Evolutionary conservation across 2,797 vertebrate genomes (phyloP).

Genomic region (Melanotaenia nigrans): DNA sequence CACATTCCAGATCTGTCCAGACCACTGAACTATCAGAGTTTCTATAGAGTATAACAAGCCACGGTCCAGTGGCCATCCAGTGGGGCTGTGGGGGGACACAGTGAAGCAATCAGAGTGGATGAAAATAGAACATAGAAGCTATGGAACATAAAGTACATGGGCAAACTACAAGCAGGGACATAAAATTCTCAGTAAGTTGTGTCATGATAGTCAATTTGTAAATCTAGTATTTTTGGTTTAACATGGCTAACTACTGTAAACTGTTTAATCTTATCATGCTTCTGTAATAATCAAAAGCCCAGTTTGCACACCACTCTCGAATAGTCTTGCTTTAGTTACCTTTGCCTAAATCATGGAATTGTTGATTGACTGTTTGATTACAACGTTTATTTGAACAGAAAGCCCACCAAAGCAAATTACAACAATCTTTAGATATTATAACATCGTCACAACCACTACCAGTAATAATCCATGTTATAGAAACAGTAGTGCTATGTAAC

Average conservation of each 20-base stretch:
- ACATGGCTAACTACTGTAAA: not conserved
- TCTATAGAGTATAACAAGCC: conserved; percentile 81
- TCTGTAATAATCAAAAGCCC: not conserved
- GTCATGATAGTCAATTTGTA: not conserved
- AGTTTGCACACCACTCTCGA: not conserved
- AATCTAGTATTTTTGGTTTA: not conserved
- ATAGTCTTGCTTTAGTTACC: not conserved
- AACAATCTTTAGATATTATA: too few species aligned
- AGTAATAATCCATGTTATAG: too few species aligned
- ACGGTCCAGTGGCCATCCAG: conserved; percentile 71
- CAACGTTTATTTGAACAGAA: too few species aligned
- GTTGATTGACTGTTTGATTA: too few species aligned
- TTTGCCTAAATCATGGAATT: not conserved
- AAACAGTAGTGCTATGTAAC: too few species aligned
- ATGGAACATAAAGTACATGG: conserved; percentile 5
- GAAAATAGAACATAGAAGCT: conserved; percentile 17
- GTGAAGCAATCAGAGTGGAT: conserved; percentile 6
- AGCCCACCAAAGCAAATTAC: too few species aligned
- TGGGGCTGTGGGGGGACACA: conserved; percentile 60
- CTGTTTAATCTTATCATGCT: not conserved
- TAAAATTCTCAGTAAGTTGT: not conserved
- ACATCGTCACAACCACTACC: too few species aligned
- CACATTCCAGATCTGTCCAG: conserved; percentile 77
- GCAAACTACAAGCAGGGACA: not conserved
- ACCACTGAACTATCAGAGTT: conserved; percentile 81